phyloP scores from a whole-genome alignment of 2,113 vertebrate genomes.

The Capra hircus region DNA sequence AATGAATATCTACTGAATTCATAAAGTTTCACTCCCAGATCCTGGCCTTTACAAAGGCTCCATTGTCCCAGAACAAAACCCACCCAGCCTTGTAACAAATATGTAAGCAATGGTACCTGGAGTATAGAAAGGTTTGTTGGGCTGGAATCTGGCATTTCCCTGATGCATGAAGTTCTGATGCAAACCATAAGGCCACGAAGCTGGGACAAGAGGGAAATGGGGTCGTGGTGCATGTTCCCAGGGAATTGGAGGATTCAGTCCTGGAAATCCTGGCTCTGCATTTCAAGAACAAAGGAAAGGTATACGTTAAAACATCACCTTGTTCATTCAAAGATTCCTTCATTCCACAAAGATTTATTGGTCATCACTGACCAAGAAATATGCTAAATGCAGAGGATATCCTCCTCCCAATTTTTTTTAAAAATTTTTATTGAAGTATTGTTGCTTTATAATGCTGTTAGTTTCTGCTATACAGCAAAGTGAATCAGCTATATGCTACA shows the following conservation, averaged over 20 bases:
- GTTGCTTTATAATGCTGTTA: not conserved
- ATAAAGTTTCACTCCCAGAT: not conserved
- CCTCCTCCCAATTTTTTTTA: rapidly evolving
- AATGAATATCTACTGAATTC: not conserved
- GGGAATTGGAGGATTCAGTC: conserved; percentile 87
- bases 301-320: conserved; percentile 70
- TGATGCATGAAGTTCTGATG: conserved; percentile 95
- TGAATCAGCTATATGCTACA: not conserved
- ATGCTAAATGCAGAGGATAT: not conserved
- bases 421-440: not conserved
- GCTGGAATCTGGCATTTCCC: conserved; percentile 90
- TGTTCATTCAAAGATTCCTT: conserved; percentile 29
- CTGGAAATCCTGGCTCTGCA: conserved; percentile 91
- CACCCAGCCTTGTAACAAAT: not conserved
- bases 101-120: conserved; percentile 83
- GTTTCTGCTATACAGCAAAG: not conserved
- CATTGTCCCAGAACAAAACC: not conserved
- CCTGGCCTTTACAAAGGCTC: not conserved
- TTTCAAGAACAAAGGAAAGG: conserved; percentile 78
- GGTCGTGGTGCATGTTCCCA: conserved; percentile 91
- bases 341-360: conserved; percentile 10
- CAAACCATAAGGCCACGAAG: conserved; percentile 95
- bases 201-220: conserved; percentile 89
- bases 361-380: not conserved
- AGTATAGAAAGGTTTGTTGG: conserved; percentile 91